Base-by-base conservation (phyloP, 2,888 invertebrate genomes). In the Diarsia mendica region DNA sequence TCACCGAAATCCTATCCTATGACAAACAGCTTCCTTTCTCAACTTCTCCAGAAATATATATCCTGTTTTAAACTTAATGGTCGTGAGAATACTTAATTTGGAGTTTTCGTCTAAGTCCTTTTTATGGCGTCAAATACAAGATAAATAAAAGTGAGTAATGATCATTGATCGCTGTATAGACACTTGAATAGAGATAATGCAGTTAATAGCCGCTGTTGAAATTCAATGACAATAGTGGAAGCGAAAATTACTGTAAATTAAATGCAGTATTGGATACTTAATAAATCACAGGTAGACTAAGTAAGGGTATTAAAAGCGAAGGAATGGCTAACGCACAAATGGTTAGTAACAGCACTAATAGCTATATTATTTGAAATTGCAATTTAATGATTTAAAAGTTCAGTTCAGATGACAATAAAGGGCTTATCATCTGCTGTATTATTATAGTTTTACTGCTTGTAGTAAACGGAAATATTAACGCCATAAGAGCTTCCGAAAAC, bases 11-110 rank as follows among this genome's bases (percentile, higher is more conserved):
- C n/a, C n/a, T n/a, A n/a, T 69, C 77, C 64, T 79, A 73, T 80
- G 86, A 83, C 79, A 84, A 66, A 75, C 75, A 49, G 71, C 69
- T 85, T 87, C 87, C 87, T 85, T 61, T 80, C 77, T 65, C 61
- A 65, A 66, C 64, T 28, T 81, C 71, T 84, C 84, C 87, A 87
- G 80, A 87, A 87, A 85, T 84, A 87, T 78, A 84, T 81, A 85
- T 87, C 87, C 87, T 84, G 84, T 75, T 73, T 39, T 77, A 68
- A 72, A 71, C 23, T 75, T 87, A 87, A 87, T 82, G 80, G 70
- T 77, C 87, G 79, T 87, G 87, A 87, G 84, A 87, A 87, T 75
- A 82, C 72, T 64, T 55, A 71, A 77, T 82, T 84, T 80, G 58
- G 67, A 77, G 39, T 72, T 77, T 79, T 80, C 76, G 80, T 76